Conservation (phyloP, 2,797 vertebrate genomes). For the Smutsia gigantea region DNA sequence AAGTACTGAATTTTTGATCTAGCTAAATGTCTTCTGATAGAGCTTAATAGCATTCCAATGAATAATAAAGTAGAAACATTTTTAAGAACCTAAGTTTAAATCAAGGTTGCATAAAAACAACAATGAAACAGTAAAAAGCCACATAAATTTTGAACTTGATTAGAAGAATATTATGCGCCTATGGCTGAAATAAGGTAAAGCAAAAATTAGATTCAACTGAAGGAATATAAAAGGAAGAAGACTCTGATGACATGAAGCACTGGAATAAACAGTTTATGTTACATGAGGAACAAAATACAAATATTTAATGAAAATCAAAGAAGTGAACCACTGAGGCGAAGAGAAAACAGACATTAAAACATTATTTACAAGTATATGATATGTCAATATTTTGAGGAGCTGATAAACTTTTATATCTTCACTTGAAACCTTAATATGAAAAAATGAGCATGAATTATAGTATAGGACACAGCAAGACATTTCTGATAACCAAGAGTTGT, state of each 20-base stretch:
- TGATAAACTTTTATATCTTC: neutral
- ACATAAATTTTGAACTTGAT: neutral
- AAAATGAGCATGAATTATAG: neutral
- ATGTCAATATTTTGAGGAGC: neutral
- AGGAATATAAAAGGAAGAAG: neutral
- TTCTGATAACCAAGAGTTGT: neutral
- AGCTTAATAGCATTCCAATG: slow-evolving; percentile 69
- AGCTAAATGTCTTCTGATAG: slow-evolving; percentile 55
- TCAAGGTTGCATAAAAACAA: neutral
- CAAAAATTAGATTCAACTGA: neutral
- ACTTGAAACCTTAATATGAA: neutral
- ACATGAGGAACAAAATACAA: neutral
- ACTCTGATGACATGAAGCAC: neutral
- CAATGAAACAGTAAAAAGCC: neutral
- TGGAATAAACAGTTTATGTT: neutral
- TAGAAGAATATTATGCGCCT: neutral
- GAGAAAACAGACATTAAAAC: neutral
- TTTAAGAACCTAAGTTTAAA: slow-evolving; percentile 12
- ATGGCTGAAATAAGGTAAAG: neutral
- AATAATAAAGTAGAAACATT: slow-evolving; percentile 60
- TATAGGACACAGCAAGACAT: neutral
- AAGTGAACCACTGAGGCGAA: neutral
- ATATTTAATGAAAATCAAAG: neutral
- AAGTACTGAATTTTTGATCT: slow-evolving; percentile 57
- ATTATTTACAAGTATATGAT: neutral